Conservation (phyloP, 2,113 vertebrate species). For the Vireo altiloquus region DNA sequence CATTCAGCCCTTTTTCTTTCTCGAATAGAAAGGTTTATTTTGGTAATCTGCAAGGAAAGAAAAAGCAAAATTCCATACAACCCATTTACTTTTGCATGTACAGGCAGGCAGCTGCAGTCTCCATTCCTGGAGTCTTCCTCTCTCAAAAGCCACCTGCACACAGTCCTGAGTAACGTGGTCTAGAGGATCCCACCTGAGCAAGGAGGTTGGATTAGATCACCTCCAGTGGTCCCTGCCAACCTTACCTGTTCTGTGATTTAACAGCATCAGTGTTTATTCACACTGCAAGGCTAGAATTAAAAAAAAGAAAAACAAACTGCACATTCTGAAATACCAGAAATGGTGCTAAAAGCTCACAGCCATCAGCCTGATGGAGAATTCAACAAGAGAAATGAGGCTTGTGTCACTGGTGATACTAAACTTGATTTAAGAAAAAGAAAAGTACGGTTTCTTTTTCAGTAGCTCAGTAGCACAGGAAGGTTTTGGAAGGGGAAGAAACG, state of each 20-base stretch:
- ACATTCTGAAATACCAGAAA: not conserved
- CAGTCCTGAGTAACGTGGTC: not conserved
- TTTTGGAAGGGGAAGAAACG: not conserved
- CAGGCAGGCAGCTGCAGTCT: not conserved
- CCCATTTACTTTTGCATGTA: not conserved
- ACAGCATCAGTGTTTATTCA: not conserved
- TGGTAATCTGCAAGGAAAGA: not conserved
- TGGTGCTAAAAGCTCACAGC: not conserved
- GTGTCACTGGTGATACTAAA: not conserved
- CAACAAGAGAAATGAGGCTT: not conserved
- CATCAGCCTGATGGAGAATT: not conserved
- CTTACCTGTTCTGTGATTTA: not conserved
- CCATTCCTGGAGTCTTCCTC: not conserved
- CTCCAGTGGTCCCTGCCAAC: not conserved
- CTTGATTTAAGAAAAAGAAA: not conserved
- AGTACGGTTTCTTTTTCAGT: not conserved
- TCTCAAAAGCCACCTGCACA: not conserved
- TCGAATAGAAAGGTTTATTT: not conserved
- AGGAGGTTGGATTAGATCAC: not conserved
- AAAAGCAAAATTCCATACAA: not conserved
- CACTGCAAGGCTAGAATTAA: not conserved
- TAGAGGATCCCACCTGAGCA: not conserved
- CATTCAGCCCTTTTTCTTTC: not conserved
- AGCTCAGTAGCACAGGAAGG: not conserved
- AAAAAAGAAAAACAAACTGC: not conserved